Conservation (phyloP, 2,797 vertebrate species). For the Hyperoplus lanceolatus region DNA sequence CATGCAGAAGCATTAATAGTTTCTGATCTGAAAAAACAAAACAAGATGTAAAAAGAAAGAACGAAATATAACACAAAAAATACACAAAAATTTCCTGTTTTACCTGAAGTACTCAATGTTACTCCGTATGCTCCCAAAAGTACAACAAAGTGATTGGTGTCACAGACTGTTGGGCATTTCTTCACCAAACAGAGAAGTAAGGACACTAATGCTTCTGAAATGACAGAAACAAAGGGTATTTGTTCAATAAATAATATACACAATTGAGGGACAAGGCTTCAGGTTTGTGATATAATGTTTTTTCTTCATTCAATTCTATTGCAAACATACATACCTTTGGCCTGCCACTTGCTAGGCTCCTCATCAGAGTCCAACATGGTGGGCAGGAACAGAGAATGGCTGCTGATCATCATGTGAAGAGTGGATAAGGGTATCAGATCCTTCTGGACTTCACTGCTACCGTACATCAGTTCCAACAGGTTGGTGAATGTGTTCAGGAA, state of each 20-base stretch:
- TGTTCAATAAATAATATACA: neutral
- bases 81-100: slow-evolving; percentile 26
- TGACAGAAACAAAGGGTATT: slow-evolving; percentile 14
- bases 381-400: slow-evolving; percentile 94
- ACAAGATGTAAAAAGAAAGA: slow-evolving; percentile 13
- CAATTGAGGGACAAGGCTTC: rapidly evolving
- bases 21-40: slow-evolving; percentile 91
- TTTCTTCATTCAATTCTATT: neutral
- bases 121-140: slow-evolving; percentile 94
- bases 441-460: slow-evolving; percentile 56
- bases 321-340: slow-evolving; percentile 85
- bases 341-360: slow-evolving; percentile 55
- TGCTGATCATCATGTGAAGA: slow-evolving; percentile 93
- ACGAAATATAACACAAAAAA: neutral
- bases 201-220: slow-evolving; percentile 90
- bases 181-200: slow-evolving; percentile 89
- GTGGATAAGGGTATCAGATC: slow-evolving; percentile 84
- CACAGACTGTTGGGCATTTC: slow-evolving; percentile 89
- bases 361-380: slow-evolving; percentile 86
- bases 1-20: slow-evolving; percentile 89
- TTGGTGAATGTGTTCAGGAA: slow-evolving; percentile 86
- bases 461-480: slow-evolving; percentile 85
- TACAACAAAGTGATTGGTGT: slow-evolving; percentile 89
- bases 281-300: neutral
- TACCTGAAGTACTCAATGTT: slow-evolving; percentile 89